These are phyloP conservation scores for Squalus acanthias DNA, from an alignment of 2,797 vertebrate species.

Conservation along the genomic window DNA sequence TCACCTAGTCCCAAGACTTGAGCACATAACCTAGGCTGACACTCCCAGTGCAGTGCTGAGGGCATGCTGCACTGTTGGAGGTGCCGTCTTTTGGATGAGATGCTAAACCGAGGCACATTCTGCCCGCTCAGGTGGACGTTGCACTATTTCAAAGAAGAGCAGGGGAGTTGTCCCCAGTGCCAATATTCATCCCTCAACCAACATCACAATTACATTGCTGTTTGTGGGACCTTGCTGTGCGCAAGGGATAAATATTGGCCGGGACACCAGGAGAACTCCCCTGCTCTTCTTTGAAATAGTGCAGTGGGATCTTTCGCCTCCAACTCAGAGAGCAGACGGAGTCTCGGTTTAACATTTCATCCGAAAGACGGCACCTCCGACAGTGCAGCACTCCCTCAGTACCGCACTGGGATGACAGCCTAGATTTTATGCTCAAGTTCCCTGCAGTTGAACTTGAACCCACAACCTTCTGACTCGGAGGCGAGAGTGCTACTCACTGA, in stretches of 20 bases:
- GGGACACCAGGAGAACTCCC: neutral
- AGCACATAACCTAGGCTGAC: neutral
- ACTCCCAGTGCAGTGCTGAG: neutral
- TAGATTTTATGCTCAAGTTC: neutral
- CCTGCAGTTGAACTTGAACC: neutral
- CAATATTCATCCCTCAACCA: neutral
- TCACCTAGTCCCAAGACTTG: neutral
- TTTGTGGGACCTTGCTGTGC: neutral
- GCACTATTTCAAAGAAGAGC: neutral
- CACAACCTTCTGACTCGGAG: neutral
- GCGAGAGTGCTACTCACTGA: neutral
- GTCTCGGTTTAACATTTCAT: neutral
- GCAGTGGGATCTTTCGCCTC: neutral
- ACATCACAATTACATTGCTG: neutral
- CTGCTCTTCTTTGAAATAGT: neutral
- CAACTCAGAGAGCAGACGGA: too few species aligned
- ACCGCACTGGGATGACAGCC: neutral
- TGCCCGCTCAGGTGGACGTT: neutral
- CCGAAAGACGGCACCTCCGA: neutral
- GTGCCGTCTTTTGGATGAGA: neutral
- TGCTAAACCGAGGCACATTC: neutral
- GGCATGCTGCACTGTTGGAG: neutral
- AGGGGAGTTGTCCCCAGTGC: neutral
- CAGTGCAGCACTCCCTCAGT: neutral
- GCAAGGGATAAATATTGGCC: neutral